Evolutionary conservation across 64 coral and sea anemone genomes (phyloP).

Genomic region (Pocillopora damicornis): DNA sequence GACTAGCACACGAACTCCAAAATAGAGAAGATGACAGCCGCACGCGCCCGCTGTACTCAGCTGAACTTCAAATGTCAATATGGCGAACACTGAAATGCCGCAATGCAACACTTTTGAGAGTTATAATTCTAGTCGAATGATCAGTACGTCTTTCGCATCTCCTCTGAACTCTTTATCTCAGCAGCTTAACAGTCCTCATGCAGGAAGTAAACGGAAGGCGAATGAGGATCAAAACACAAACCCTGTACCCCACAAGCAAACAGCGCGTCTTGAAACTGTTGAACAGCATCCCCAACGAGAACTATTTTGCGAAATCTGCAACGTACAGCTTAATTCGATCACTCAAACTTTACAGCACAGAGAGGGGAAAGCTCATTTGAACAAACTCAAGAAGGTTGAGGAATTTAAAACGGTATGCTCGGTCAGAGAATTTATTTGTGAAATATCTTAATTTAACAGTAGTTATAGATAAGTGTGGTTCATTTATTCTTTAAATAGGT

Average conservation of each 20-base stretch:
- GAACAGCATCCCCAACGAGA: background rate
- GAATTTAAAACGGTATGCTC: constrained; percentile 6
- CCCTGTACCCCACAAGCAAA: background rate
- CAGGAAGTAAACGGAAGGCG: background rate
- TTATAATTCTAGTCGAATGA: background rate
- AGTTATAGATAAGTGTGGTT: too few relatives aligned
- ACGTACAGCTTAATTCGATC: constrained; percentile 42
- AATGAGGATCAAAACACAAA: background rate
- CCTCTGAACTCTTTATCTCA: background rate
- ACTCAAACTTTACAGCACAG: constrained; percentile 55
- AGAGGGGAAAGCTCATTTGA: constrained; percentile 43
- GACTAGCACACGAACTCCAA: too few relatives aligned
- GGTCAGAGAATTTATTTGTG: background rate
- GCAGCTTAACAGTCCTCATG: background rate
- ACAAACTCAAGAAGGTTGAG: constrained; percentile 28
- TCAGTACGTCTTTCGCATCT: background rate
- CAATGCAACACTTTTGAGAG: background rate
- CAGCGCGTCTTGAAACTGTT: background rate
- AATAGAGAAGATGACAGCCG: too few relatives aligned
- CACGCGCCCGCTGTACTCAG: too few relatives aligned
- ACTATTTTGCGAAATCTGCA: constrained; percentile 55
- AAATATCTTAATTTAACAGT: too few relatives aligned
- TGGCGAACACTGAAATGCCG: background rate
- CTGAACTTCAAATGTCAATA: background rate
- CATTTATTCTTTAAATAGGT: too few relatives aligned